These are phyloP conservation scores for Pan troglodytes DNA, from an alignment of 2,113 vertebrate species.

Conservation along the genomic window NHGRI_mPanTro3-v2.1_pri NC_072404.2:39922001-39922500, in stretches of 20 bases:
- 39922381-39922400: background rate
- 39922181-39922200: background rate
- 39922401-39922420: background rate
- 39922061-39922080: background rate
- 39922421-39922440: background rate
- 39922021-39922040: background rate
- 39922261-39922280: background rate
- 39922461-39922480: background rate
- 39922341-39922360: background rate
- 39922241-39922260: background rate
- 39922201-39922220: background rate
- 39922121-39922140: background rate
- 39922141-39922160: background rate
- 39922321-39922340: background rate
- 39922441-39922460: background rate
- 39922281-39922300: background rate
- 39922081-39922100: background rate
- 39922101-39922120: background rate
- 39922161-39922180: background rate
- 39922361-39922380: background rate
- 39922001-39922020: background rate
- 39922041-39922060: background rate
- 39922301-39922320: background rate
- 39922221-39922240: background rate
- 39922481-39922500: background rate